These are phyloP conservation scores for Caenorhabditis remanei DNA, from an alignment of 1,140 invertebrate genomes.

Conservation along the genomic window DNA sequence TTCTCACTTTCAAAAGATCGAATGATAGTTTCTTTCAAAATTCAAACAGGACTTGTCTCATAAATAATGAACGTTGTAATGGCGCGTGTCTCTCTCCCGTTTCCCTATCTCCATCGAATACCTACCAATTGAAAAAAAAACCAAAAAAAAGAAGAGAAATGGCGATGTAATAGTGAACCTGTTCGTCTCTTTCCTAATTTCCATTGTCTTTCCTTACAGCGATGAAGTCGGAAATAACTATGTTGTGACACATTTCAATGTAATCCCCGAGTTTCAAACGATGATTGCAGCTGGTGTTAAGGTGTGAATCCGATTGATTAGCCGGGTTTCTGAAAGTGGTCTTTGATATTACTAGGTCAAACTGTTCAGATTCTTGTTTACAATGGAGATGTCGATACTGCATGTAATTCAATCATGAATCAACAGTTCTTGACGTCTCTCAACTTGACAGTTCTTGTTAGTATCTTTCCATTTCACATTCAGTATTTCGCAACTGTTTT, in stretches of 20 bases:
- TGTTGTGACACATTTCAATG: constrained; percentile 21
- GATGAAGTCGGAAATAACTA: constrained; percentile 42
- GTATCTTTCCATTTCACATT: background rate
- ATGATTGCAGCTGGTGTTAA: constrained; percentile 59
- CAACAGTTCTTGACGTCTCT: constrained; percentile 58
- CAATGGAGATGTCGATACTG: constrained; percentile 59
- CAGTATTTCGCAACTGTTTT: background rate
- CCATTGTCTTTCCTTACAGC: constrained; percentile 54
- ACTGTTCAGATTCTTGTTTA: constrained; percentile 57
- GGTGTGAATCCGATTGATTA: constrained; percentile 16
- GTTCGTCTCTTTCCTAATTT: constrained; percentile 22
- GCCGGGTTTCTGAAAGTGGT: background rate
- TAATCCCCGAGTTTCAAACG: constrained; percentile 29
- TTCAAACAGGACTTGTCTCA: background rate
- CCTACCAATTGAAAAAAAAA: constrained; percentile 4
- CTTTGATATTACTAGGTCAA: background rate
- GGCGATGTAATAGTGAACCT: constrained; percentile 31
- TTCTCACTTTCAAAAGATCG: no score
- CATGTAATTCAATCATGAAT: constrained; percentile 58
- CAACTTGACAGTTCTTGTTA: constrained; percentile 54
- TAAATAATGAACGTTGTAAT: constrained; percentile 11
- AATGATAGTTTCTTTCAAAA: background rate
- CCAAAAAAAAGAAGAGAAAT: background rate
- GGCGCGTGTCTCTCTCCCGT: no score
- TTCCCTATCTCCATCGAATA: background rate